These are phyloP conservation scores for Zygaena filipendulae DNA, from an alignment of 2,888 invertebrate species.

Conservation along the genomic window DNA sequence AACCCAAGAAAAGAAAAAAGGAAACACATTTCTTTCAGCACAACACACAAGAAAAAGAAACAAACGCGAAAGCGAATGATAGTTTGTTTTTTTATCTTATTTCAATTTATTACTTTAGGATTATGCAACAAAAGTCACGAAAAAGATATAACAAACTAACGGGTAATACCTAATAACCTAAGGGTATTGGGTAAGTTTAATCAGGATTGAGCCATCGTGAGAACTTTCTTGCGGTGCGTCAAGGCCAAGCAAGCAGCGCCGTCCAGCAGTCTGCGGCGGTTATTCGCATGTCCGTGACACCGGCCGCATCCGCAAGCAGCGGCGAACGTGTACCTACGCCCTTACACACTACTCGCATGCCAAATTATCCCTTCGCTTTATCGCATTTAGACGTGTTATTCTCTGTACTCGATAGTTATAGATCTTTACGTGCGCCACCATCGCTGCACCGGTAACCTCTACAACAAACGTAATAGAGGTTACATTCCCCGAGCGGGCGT, in stretches of 20 bases:
- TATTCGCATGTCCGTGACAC: constrained; percentile 43
- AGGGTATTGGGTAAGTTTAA: too few species aligned
- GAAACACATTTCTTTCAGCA: too few species aligned
- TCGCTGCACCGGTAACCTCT: constrained; percentile 33
- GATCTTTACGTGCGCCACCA: constrained; percentile 52
- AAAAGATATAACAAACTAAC: too few species aligned
- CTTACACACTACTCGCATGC: constrained; percentile 36
- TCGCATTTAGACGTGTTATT: constrained; percentile 59
- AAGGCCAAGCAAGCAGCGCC: constrained; percentile 52
- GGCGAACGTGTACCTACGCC: constrained; percentile 40
- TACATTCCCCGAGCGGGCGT: constrained; percentile 37
- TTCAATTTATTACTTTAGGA: too few species aligned
- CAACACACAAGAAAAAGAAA: too few species aligned
- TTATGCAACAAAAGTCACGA: too few species aligned
- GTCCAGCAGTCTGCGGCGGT: constrained; percentile 50
- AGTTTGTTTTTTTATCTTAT: too few species aligned
- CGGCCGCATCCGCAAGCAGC: constrained; percentile 48
- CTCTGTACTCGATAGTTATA: constrained; percentile 46
- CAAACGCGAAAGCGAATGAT: too few species aligned
- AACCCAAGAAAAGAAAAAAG: too few species aligned
- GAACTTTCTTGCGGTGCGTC: constrained; percentile 34
- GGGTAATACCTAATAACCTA: too few species aligned
- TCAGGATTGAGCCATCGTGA: constrained; percentile 39
- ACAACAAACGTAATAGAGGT: constrained; percentile 37
- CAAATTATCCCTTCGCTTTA: constrained; percentile 51